A percentile compares a stretch with the other conserved stretches of the same genome.
phyloP scores from a whole-genome alignment of 2,888 invertebrate genomes.

The Gymnoscelis rufifasciata region DNA sequence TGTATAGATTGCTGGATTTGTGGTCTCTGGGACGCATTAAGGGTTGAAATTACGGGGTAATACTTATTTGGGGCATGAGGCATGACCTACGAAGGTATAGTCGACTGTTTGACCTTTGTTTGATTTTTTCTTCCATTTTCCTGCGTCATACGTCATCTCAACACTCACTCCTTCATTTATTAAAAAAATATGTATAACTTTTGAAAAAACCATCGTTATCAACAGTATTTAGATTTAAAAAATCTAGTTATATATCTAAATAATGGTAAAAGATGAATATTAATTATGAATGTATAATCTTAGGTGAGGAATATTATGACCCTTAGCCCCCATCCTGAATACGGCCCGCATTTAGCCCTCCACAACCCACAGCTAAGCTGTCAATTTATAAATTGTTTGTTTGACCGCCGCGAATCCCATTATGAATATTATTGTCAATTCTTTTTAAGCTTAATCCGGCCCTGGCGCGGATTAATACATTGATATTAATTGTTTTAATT shows the following conservation, averaged over 20 bases:
- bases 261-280: no score
- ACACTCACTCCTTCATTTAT: no score
- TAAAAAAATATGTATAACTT: no score
- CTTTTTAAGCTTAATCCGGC: slow-evolving; percentile 13
- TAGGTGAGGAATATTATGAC: no score
- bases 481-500: not conserved
- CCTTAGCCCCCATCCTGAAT: slow-evolving; percentile 3
- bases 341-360: slow-evolving; percentile 12
- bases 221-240: no score
- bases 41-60: not conserved
- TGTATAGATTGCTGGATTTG: slow-evolving; percentile 23
- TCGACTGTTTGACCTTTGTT: no score
- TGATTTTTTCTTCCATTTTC: no score
- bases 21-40: slow-evolving; percentile 23
- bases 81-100: no score
- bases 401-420: slow-evolving; percentile 12
- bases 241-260: no score
- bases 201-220: no score
- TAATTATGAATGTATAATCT: no score
- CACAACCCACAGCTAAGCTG: slow-evolving; percentile 5
- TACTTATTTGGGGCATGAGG: not conserved
- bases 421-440: slow-evolving; percentile 15
- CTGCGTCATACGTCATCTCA: no score
- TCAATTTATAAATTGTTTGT: slow-evolving; percentile 18
- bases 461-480: slow-evolving; percentile 1